Conservation (phyloP, 2,888 invertebrate species). For the Leptopilina myrica region DNA sequence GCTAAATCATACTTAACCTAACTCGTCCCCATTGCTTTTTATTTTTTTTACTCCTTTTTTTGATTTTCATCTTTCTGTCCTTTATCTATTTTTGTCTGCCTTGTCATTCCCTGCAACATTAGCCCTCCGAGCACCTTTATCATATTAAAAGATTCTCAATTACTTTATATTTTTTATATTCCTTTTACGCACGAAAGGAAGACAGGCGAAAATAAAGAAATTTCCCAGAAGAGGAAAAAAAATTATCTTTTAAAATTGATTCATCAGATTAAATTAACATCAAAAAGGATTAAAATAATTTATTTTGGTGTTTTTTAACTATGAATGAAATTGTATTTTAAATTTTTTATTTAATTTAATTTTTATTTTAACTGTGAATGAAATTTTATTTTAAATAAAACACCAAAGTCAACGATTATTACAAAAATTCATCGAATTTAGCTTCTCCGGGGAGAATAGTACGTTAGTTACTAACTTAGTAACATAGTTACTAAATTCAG, state of each 20-base stretch:
- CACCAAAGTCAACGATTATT: too few relatives aligned
- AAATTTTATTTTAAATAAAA: too few relatives aligned
- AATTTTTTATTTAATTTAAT: too few relatives aligned
- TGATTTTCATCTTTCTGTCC: conserved; percentile 39
- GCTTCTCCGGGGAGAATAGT: too few relatives aligned
- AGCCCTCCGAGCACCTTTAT: conserved; percentile 3
- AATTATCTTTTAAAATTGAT: not conserved
- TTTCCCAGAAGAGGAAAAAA: not conserved
- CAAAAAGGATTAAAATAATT: too few relatives aligned
- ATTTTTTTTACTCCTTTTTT: conserved; percentile 3
- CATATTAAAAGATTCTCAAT: conserved; percentile 31
- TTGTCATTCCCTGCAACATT: conserved; percentile 31
- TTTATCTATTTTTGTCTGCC: conserved; percentile 22
- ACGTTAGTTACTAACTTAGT: too few relatives aligned
- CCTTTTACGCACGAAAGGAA: not conserved
- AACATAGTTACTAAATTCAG: too few relatives aligned
- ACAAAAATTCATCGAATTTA: too few relatives aligned
- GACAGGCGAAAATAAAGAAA: not conserved
- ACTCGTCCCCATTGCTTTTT: not conserved
- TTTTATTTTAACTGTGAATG: too few relatives aligned
- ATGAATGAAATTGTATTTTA: too few relatives aligned
- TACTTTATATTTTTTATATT: conserved; percentile 1
- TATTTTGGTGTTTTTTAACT: too few relatives aligned
- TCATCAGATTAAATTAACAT: not conserved
- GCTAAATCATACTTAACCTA: conserved; percentile 60